These are phyloP conservation scores for Melanotaenia nigrans DNA, from an alignment of 2,797 vertebrate species.

Conservation along the genomic window DNA sequence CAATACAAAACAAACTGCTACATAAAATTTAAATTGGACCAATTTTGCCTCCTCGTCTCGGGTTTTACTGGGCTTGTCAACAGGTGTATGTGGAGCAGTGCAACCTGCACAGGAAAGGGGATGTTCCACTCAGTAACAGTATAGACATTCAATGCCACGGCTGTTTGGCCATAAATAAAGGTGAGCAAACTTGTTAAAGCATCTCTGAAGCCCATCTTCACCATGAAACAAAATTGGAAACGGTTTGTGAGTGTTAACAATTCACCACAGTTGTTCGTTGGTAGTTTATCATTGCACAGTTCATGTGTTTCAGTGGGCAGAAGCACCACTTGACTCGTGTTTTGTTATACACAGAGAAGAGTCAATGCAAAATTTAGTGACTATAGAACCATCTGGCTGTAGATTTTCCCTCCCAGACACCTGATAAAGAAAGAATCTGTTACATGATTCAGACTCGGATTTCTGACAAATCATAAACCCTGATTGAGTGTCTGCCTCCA, in stretches of 20 bases:
- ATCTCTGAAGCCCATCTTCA: slow-evolving; percentile 23
- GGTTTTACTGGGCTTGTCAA: slow-evolving; percentile 42
- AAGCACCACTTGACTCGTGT: slow-evolving; percentile 1
- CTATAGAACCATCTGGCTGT: not conserved
- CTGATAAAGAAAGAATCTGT: not conserved
- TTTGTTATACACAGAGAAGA: not conserved
- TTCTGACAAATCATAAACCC: slow-evolving; percentile 34
- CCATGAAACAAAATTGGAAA: slow-evolving; percentile 18
- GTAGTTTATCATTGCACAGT: slow-evolving; percentile 3
- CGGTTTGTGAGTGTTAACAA: slow-evolving; percentile 10
- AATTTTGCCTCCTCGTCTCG: slow-evolving; percentile 60
- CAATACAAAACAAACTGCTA: slow-evolving; percentile 78
- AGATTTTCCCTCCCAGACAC: too few species aligned
- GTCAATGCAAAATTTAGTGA: not conserved
- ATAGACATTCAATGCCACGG: slow-evolving; percentile 36
- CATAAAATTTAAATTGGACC: slow-evolving; percentile 77
- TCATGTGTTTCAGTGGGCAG: slow-evolving; percentile 8
- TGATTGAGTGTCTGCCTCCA: slow-evolving; percentile 33
- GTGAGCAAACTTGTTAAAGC: slow-evolving; percentile 24
- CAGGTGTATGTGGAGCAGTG: slow-evolving; percentile 36
- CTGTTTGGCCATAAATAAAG: slow-evolving; percentile 52
- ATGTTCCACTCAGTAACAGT: slow-evolving; percentile 34
- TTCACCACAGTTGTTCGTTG: slow-evolving; percentile 7
- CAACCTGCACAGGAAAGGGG: slow-evolving; percentile 29
- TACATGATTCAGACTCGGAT: slow-evolving; percentile 6